A percentile compares a stretch with the other conserved stretches of the same genome.
Evolutionary conservation across 2,113 vertebrate species (phyloP).

Genomic region (Xiphorhynchus elegans): DNA sequence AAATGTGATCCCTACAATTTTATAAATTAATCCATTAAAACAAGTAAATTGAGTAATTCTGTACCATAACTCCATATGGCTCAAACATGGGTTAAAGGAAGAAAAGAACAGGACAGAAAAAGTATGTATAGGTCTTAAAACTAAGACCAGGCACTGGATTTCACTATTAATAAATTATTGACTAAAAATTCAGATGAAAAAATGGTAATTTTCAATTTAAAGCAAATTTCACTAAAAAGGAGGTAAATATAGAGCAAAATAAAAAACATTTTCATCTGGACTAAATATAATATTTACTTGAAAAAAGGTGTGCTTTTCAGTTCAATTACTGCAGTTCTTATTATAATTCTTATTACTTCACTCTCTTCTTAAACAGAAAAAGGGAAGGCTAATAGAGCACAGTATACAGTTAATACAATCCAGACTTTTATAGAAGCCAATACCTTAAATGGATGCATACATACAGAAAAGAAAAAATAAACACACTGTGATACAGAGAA

Average conservation of each 20-base stretch:
- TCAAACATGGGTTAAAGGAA: not conserved
- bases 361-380: not conserved
- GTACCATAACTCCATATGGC: not conserved
- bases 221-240: not conserved
- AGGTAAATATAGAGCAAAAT: not conserved
- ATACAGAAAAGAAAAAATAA: not conserved
- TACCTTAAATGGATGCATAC: not conserved
- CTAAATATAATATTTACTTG: not conserved
- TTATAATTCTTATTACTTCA: not conserved
- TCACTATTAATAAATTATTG: not conserved
- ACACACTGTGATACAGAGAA: not conserved
- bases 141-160: not conserved
- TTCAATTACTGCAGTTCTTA: not conserved
- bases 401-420: not conserved
- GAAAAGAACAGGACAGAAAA: not conserved
- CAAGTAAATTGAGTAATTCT: not conserved
- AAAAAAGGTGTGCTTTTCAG: not conserved
- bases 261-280: not conserved
- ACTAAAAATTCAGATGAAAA: not conserved
- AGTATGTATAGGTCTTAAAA: not conserved
- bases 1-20: not conserved
- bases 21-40: not conserved
- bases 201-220: not conserved
- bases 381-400: not conserved
- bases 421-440: not conserved